Base-by-base conservation (phyloP, 37 sponge, comb jelly and placozoan genomes). In the Diacarnus erythraeanus region DNA sequence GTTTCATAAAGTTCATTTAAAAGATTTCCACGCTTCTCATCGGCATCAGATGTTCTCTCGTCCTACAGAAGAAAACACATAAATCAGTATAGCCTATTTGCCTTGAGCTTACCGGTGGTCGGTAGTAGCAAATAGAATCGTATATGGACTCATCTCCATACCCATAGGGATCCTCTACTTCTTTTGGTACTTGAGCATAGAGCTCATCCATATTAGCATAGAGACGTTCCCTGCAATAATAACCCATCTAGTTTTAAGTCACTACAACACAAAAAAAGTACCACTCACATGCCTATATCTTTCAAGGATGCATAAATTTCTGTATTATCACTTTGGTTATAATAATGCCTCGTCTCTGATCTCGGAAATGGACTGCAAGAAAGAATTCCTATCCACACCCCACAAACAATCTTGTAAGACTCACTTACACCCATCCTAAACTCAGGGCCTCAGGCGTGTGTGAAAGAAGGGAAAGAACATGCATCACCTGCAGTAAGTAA, bases 71-170 rank as follows among this genome's bases (percentile, higher is more conserved):
- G 42, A 21, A 3, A 71, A 17, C 23, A 21, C 23, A n/a, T 35
- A 38, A 6, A 71, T 12, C n/a, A 9, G 41, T 71, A n/a, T 29
- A 71, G 22, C 2, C 25, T 27, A 21, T 27, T 25, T 23, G 15
- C 40, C 71, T 35, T 12, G 26, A 22, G 3, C 80, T 57, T 70
- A 79, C 80, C 1, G 60, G 64, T 3, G 58, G 25, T 42, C 80
- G 86, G 33, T 81, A 90, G 71, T 75, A 68, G 40, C 69, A 67
- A 35, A 90, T 77, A 25, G 86, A 84, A 56, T 80, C 90, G 72
- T 90, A 90, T 59, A 90, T 90, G 58, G 75, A 85, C 18, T 90
- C 90, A 69, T 84, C 81, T 10, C 90, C 90, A 81, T 90, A 90
- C n/a, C 87, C 83, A 82, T 86, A 91, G 8, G 83, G 80, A 59